Conservation (phyloP, 2,797 vertebrate species). For the Schizothorax lantsangensis region DNA sequence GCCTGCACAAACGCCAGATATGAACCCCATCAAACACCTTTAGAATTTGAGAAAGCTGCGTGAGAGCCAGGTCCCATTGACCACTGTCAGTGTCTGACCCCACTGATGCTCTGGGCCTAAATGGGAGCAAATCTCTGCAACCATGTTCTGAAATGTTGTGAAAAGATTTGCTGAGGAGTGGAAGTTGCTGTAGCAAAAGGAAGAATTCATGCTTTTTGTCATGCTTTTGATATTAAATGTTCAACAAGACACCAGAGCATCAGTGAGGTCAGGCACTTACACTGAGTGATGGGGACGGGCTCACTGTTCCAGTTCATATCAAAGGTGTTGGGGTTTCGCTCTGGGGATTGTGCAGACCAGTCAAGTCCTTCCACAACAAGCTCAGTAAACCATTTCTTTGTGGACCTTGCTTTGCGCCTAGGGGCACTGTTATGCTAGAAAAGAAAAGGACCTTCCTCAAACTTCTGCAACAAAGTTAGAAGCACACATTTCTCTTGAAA, state of each 20-base stretch:
- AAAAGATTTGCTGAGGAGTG: not conserved
- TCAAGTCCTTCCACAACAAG: not conserved
- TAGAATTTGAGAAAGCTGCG: not conserved
- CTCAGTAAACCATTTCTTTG: constrained; percentile 6
- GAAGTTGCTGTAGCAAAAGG: not conserved
- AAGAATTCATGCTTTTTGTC: not conserved
- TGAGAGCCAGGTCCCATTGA: not conserved
- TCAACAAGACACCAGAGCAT: not conserved
- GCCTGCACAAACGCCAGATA: not conserved
- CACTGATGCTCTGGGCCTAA: not conserved
- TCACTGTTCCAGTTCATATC: constrained; percentile 1
- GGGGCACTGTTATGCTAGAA: not conserved
- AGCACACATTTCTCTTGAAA: not conserved
- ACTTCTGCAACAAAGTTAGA: not conserved
- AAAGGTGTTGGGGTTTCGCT: not conserved
- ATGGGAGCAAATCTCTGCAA: not conserved
- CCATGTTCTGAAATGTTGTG: constrained; percentile 1
- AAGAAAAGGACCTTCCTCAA: not conserved
- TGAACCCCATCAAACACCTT: constrained; percentile 1
- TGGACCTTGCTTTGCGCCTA: not conserved
- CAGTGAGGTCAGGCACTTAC: constrained; percentile 15
- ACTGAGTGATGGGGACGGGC: not conserved
- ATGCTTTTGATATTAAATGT: constrained; percentile 25
- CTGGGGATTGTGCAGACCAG: not conserved
- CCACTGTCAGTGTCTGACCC: not conserved